Evolutionary conservation across 2,888 invertebrate species (phyloP).

Genomic region (Laothoe populi): DNA sequence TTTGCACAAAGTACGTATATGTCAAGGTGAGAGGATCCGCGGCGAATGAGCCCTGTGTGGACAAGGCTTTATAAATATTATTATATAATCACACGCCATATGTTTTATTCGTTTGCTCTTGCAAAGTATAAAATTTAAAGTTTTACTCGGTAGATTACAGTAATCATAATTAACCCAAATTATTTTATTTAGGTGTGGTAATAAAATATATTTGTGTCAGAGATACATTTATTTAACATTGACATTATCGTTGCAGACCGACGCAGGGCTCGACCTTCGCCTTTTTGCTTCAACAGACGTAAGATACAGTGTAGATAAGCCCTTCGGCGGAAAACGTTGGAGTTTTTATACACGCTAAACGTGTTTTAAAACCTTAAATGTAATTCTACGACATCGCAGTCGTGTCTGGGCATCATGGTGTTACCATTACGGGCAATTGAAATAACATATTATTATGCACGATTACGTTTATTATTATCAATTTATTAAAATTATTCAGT

Average conservation of each 20-base stretch:
- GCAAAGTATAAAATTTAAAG: too few species aligned
- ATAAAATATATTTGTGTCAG: conserved; percentile 11
- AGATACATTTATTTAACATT: conserved; percentile 14
- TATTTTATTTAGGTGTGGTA: neutral
- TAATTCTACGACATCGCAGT: conserved; percentile 2
- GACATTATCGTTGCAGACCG: conserved; percentile 4
- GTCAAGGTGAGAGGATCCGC: too few species aligned
- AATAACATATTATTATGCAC: too few species aligned
- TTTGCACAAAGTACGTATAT: too few species aligned
- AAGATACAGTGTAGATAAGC: conserved; percentile 25
- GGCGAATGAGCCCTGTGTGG: too few species aligned
- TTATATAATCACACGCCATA: too few species aligned
- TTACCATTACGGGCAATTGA: too few species aligned
- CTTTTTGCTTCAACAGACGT: conserved; percentile 23
- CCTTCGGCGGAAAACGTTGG: conserved; percentile 13
- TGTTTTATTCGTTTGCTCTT: too few species aligned
- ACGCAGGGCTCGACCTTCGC: conserved; percentile 22
- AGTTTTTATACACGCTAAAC: conserved; percentile 8
- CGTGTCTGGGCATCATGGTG: neutral
- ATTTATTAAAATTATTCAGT: too few species aligned
- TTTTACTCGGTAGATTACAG: neutral
- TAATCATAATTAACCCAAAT: neutral
- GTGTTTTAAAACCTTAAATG: conserved; percentile 11
- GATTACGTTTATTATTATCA: too few species aligned
- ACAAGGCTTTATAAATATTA: too few species aligned